Conservation (phyloP, 2,888 invertebrate species). For the Caenorhabditis macrosperma region DNA sequence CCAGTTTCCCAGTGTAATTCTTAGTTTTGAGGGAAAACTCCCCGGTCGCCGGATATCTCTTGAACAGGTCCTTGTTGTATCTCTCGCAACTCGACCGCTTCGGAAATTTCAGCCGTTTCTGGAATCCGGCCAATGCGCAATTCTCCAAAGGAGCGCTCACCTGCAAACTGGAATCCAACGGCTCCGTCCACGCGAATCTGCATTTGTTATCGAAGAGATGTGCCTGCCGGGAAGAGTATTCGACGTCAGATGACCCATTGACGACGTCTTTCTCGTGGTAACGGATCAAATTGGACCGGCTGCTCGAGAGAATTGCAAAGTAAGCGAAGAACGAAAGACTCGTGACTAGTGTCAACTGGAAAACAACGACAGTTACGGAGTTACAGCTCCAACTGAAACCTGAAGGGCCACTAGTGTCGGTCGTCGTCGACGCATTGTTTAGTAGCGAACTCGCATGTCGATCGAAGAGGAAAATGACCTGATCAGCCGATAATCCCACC, state of each 20-base stretch:
- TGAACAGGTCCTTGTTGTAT: slow-evolving; percentile 45
- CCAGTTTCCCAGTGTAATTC: slow-evolving; percentile 6
- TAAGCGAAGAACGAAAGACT: slow-evolving; percentile 13
- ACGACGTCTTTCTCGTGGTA: background rate
- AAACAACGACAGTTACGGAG: background rate
- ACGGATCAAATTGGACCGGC: background rate
- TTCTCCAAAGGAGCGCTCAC: slow-evolving; percentile 7
- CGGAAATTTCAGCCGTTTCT: slow-evolving; percentile 45
- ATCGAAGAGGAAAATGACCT: background rate
- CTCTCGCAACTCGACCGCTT: slow-evolving; percentile 33
- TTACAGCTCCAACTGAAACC: background rate
- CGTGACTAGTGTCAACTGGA: slow-evolving; percentile 10
- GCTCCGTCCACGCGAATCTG: slow-evolving; percentile 53
- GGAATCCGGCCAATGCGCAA: too few species aligned
- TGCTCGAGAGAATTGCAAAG: background rate
- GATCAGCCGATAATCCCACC: background rate
- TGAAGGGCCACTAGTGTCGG: background rate
- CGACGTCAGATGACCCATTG: background rate
- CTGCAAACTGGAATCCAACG: slow-evolving; percentile 52
- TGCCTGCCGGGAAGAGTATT: slow-evolving; percentile 11
- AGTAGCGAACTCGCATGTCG: background rate
- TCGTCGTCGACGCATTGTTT: slow-evolving; percentile 30
- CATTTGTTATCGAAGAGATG: slow-evolving; percentile 63
- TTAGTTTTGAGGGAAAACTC: slow-evolving; percentile 39
- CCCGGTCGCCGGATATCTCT: slow-evolving; percentile 49